Evolutionary conservation across 2,888 invertebrate genomes (phyloP).

Genomic region (Trichogramma evanescens): DNA sequence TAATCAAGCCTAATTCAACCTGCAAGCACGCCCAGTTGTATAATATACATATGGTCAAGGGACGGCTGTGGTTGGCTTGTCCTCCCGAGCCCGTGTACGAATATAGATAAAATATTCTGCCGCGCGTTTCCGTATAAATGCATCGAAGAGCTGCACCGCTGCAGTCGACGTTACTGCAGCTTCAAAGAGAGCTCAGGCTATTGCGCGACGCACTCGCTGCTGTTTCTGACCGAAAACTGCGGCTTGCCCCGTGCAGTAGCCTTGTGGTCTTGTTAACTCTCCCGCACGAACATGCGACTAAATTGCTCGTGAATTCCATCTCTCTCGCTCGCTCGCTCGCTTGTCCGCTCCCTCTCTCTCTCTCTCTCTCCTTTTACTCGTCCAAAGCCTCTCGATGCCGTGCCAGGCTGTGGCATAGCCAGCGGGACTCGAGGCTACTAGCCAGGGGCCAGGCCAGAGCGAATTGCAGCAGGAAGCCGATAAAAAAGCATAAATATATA

Average conservation of each 20-base stretch:
- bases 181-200: too few species aligned
- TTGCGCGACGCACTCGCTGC: slow-evolving; percentile 15
- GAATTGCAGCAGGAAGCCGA: too few species aligned
- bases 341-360: too few species aligned
- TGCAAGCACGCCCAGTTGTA: too few species aligned
- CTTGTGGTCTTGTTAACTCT: slow-evolving; percentile 34
- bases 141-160: background rate
- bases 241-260: slow-evolving; percentile 22
- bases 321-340: background rate
- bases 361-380: too few species aligned
- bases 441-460: background rate
- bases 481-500: too few species aligned
- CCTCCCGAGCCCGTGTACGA: too few species aligned
- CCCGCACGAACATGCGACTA: slow-evolving; percentile 22
- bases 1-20: too few species aligned
- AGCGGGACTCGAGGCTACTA: background rate
- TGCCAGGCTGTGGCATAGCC: background rate
- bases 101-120: too few species aligned
- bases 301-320: slow-evolving; percentile 20
- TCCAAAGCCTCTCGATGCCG: background rate
- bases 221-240: slow-evolving; percentile 32
- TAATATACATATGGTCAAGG: too few species aligned
- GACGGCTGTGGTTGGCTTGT: too few species aligned
- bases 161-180: background rate
- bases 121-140: too few species aligned